These are phyloP conservation scores for Drosophila mayaguana DNA, from an alignment of 2,888 invertebrate species.

Conservation along the genomic window DNA sequence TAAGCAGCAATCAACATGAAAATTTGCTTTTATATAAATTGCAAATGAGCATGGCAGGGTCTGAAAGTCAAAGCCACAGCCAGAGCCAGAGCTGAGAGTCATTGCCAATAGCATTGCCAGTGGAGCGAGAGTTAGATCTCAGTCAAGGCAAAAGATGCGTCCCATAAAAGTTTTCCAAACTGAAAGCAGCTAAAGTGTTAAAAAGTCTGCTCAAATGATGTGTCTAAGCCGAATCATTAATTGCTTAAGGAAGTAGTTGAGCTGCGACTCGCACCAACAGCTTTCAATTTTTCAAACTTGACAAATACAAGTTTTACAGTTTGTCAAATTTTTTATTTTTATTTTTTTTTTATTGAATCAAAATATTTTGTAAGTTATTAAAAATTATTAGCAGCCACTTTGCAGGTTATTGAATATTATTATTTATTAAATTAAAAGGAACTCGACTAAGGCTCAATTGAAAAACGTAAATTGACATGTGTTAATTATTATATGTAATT, in stretches of 20 bases:
- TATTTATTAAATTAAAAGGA: background rate
- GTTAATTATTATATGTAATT: no score
- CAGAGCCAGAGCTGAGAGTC: constrained; percentile 1
- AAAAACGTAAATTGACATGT: background rate
- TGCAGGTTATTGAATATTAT: no score
- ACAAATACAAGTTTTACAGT: background rate
- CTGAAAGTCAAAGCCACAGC: constrained; percentile 38
- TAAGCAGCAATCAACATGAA: constrained; percentile 41
- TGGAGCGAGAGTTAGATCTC: constrained; percentile 10
- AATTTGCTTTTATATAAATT: constrained; percentile 64
- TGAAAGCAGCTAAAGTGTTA: background rate
- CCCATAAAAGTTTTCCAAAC: constrained; percentile 7
- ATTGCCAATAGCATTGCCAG: constrained; percentile 1
- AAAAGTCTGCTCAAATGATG: background rate
- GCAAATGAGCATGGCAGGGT: constrained; percentile 59
- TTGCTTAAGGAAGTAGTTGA: background rate
- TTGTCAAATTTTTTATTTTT: background rate
- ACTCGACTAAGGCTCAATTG: no score
- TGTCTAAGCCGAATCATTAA: background rate
- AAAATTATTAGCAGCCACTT: background rate
- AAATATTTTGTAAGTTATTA: background rate
- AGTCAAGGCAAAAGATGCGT: constrained; percentile 8
- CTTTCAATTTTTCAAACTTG: background rate
- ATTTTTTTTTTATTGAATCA: no score
- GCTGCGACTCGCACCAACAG: no score